A percentile compares a stretch with the other conserved stretches of the same genome.
phyloP scores from a whole-genome alignment of 2,797 vertebrate genomes.

The Babyrousa celebensis region DNA sequence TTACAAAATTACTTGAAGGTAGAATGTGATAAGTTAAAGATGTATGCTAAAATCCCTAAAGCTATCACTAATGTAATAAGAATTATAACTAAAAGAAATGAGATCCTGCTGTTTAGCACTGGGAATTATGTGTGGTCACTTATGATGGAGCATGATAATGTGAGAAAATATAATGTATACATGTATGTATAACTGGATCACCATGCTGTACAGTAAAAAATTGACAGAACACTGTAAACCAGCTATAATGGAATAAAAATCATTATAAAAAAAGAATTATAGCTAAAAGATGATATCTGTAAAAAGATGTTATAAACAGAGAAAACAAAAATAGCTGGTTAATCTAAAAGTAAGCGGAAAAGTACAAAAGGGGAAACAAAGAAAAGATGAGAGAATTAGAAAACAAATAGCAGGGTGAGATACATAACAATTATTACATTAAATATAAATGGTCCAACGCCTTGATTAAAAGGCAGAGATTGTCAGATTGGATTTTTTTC shows the following conservation, averaged over 20 bases:
- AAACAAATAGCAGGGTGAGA: not conserved
- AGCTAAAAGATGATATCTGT: not conserved
- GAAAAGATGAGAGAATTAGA: not conserved
- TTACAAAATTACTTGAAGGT: not conserved
- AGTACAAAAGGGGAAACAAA: not conserved
- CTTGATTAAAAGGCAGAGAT: not conserved
- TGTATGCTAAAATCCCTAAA: slow-evolving; percentile 10
- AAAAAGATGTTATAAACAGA: slow-evolving; percentile 86
- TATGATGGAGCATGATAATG: no score
- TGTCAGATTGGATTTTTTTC: not conserved
- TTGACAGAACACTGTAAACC: no score
- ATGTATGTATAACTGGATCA: no score
- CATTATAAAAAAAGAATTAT: not conserved
- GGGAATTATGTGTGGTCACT: no score
- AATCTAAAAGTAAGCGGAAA: slow-evolving; percentile 16
- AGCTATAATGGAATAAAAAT: not conserved
- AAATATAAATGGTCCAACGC: not conserved
- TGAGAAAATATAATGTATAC: no score
- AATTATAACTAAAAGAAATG: not conserved
- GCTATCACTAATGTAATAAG: not conserved
- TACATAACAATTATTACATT: not conserved
- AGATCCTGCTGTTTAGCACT: no score
- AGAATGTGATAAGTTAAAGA: not conserved
- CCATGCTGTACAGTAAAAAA: no score
- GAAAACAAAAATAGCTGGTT: not conserved